These are phyloP conservation scores for Keiferia lycopersicella DNA, from an alignment of 2,888 invertebrate species.

Conservation along the genomic window DNA sequence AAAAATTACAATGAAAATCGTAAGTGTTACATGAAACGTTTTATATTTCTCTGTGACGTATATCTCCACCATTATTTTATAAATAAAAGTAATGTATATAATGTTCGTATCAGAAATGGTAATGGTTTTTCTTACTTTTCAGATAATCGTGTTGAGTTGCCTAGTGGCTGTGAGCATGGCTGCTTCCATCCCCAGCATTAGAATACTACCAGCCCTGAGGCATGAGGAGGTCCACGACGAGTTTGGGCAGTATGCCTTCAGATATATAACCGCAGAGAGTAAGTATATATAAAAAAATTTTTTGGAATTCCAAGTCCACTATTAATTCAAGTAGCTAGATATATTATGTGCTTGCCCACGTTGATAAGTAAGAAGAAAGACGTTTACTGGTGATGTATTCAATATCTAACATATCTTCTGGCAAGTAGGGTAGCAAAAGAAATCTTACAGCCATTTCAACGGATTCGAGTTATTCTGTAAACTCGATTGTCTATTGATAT, in stretches of 20 bases:
- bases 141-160: constrained; percentile 46
- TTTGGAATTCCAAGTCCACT: background rate
- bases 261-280: constrained; percentile 57
- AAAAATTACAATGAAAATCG: constrained; percentile 5
- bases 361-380: too few relatives aligned
- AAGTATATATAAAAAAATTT: constrained; percentile 32
- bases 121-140: constrained; percentile 21
- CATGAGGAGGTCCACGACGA: constrained; percentile 56
- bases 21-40: background rate
- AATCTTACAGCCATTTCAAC: too few relatives aligned
- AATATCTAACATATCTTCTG: too few relatives aligned
- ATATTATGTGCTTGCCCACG: too few relatives aligned
- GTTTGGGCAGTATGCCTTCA: constrained; percentile 51
- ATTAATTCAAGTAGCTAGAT: background rate
- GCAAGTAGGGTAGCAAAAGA: too few relatives aligned
- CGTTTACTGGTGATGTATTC: too few relatives aligned
- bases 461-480: too few relatives aligned
- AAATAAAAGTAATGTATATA: too few relatives aligned
- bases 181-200: constrained; percentile 31
- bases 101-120: background rate
- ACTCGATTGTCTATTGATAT: too few relatives aligned
- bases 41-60: too few relatives aligned
- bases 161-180: constrained; percentile 40
- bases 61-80: too few relatives aligned
- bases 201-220: constrained; percentile 46